A percentile compares a stretch with the other conserved stretches of the same genome.
These are phyloP conservation scores for Scytalopus superciliaris DNA, from an alignment of 2,113 vertebrate species.

Conservation along the genomic window DNA sequence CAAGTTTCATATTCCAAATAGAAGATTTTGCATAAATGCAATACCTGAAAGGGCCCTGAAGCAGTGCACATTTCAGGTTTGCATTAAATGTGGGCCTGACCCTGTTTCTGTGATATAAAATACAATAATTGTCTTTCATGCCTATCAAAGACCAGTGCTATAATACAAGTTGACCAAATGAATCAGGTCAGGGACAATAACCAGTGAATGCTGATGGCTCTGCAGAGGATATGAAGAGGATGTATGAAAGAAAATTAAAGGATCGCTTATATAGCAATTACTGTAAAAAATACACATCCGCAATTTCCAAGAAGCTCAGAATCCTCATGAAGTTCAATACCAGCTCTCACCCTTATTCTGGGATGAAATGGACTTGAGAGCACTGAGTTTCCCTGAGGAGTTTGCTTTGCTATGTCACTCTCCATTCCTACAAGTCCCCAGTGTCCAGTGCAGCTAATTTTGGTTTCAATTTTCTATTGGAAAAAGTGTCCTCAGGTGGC, in stretches of 20 bases:
- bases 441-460: background rate
- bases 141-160: background rate
- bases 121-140: background rate
- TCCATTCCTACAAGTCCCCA: background rate
- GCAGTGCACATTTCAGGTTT: background rate
- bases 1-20: background rate
- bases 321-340: background rate
- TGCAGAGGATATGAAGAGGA: background rate
- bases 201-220: background rate
- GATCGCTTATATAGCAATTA: background rate
- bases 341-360: background rate
- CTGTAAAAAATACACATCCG: background rate
- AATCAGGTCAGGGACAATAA: background rate
- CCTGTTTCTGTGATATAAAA: background rate
- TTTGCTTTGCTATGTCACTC: background rate
- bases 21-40: background rate
- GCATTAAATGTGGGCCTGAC: background rate
- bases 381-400: background rate
- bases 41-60: background rate
- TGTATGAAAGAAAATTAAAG: background rate
- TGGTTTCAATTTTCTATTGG: background rate
- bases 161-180: background rate
- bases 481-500: constrained; percentile 13
- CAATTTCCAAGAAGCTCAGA: background rate
- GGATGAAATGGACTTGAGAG: background rate